Evolutionary conservation across 2,888 invertebrate genomes (phyloP).

Genomic region (Clunio marinus): DNA sequence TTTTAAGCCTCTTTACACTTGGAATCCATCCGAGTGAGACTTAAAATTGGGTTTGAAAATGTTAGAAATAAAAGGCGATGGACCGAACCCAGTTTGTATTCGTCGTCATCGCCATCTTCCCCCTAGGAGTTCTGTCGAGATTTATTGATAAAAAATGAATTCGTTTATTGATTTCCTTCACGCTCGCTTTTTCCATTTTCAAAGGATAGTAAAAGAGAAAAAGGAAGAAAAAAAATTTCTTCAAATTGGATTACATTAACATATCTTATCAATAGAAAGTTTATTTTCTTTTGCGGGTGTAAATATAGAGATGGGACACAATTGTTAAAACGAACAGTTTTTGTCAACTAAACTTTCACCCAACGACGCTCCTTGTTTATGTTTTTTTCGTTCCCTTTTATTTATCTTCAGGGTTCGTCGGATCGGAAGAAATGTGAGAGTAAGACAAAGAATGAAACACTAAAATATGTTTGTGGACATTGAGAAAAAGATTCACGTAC

Average conservation of each 20-base stretch:
- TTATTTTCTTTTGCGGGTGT: not conserved
- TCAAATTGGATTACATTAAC: not conserved
- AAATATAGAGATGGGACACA: not conserved
- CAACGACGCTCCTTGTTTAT: not conserved
- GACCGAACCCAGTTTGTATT: no score
- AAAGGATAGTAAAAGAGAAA: no score
- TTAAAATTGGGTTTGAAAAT: no score
- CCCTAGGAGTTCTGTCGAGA: no score
- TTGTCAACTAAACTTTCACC: not conserved
- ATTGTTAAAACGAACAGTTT: not conserved
- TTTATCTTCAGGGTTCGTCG: not conserved
- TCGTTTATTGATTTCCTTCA: not conserved
- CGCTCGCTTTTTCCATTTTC: not conserved
- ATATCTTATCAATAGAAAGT: not conserved
- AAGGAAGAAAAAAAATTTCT: no score
- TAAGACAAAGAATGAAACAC: not conserved
- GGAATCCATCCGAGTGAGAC: no score
- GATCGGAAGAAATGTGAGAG: not conserved
- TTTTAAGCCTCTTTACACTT: no score
- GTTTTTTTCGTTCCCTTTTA: not conserved
- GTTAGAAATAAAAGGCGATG: no score
- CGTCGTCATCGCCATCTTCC: no score
- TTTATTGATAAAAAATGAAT: not conserved
- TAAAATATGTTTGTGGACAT: not conserved
- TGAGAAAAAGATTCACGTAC: constrained; percentile 11